A percentile compares a stretch with the other conserved stretches of the same genome.
Conservation (phyloP, 2,888 invertebrate species). For the Leucophenga maculata region DNA sequence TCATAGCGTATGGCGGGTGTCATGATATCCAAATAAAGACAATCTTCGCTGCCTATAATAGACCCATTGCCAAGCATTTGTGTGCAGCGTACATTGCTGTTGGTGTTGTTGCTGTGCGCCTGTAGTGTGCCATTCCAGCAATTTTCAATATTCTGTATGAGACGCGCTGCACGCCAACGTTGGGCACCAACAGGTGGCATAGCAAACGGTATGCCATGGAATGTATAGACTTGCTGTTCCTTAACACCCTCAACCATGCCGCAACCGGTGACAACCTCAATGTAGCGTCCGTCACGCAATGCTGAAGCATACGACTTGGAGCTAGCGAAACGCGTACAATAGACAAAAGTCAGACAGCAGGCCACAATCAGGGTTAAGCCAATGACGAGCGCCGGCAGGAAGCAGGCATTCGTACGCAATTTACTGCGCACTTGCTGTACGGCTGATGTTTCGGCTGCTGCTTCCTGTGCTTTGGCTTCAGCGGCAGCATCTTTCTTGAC, state of each 20-base stretch:
- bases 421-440: slow-evolving; percentile 74
- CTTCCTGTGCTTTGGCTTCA: slow-evolving; percentile 18
- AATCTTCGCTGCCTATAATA: slow-evolving; percentile 82
- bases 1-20: slow-evolving; percentile 87
- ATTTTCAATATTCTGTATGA: slow-evolving; percentile 78
- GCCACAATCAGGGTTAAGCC: slow-evolving; percentile 75
- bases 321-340: no score
- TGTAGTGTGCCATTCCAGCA: slow-evolving; percentile 86
- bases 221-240: slow-evolving; percentile 85
- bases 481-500: slow-evolving; percentile 59
- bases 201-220: slow-evolving; percentile 88
- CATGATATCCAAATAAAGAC: slow-evolving; percentile 85
- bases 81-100: slow-evolving; percentile 77
- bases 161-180: slow-evolving; percentile 81
- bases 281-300: slow-evolving; percentile 81
- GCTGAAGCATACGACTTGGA: slow-evolving; percentile 74
- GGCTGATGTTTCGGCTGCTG: slow-evolving; percentile 58
- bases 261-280: slow-evolving; percentile 83
- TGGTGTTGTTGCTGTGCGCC: slow-evolving; percentile 75
- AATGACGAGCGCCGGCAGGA: slow-evolving; percentile 77
- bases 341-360: no score
- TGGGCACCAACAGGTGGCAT: slow-evolving; percentile 79
- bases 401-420: slow-evolving; percentile 78
- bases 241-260: slow-evolving; percentile 85
- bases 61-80: slow-evolving; percentile 81